phyloP scores from a whole-genome alignment of 1,140 invertebrate genomes.

The Polypedilum pembai region DNA sequence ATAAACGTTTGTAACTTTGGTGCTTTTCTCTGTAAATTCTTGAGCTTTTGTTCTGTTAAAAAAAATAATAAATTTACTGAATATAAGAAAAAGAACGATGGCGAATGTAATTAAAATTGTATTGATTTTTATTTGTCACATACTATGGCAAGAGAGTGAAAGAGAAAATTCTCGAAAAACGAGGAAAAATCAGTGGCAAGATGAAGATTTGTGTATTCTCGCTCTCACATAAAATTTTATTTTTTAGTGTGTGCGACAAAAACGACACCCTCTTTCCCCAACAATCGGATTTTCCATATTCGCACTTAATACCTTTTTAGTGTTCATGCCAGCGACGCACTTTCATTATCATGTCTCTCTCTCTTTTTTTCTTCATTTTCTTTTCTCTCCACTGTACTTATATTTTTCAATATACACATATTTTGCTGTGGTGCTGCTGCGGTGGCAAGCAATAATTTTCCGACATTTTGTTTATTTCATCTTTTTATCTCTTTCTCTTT shows the following conservation, averaged over 20 bases:
- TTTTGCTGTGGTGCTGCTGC: neutral
- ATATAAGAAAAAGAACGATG: neutral
- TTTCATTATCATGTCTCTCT: constrained; percentile 1
- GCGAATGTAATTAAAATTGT: constrained; percentile 24
- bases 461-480: constrained; percentile 18
- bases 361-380: neutral
- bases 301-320: constrained; percentile 15
- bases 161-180: neutral
- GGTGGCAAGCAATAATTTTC: constrained; percentile 17
- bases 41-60: neutral
- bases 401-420: constrained; percentile 13
- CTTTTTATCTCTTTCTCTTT: neutral
- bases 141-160: neutral
- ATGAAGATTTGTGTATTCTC: constrained; percentile 4
- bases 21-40: neutral
- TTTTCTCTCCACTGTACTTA: neutral
- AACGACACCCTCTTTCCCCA: neutral
- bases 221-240: neutral
- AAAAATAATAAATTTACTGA: neutral
- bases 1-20: neutral
- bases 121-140: constrained; percentile 27
- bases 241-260: neutral
- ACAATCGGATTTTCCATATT: neutral
- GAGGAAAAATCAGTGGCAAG: neutral
- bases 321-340: neutral